Conservation (phyloP, 2,113 vertebrate genomes). For the Mormyrus lacerda region DNA sequence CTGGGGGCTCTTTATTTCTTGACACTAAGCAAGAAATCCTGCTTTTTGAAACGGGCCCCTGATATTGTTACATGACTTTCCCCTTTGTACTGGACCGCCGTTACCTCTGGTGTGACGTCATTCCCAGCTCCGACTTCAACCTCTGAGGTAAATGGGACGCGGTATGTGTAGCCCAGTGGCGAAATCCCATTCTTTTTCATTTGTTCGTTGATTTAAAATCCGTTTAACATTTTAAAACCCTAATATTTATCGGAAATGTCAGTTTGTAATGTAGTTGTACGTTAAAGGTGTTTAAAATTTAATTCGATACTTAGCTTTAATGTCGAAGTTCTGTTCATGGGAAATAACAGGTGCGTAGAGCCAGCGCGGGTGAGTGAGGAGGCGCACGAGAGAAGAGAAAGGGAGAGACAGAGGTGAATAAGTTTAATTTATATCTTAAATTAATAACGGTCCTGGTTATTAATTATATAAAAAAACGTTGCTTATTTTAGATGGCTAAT, state of each 20-base stretch:
- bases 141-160: background rate
- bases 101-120: too few species aligned
- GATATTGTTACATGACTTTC: too few species aligned
- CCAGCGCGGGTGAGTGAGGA: background rate
- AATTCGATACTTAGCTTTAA: background rate
- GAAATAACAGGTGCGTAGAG: background rate
- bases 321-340: background rate
- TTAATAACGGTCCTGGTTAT: background rate
- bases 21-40: too few species aligned
- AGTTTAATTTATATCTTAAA: background rate
- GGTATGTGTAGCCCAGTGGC: background rate
- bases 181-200: background rate
- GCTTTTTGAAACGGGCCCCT: too few species aligned
- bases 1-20: background rate
- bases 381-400: background rate
- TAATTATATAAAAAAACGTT: background rate
- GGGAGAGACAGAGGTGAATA: background rate
- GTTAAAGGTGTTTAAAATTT: background rate
- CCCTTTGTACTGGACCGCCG: too few species aligned
- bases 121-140: background rate
- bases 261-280: background rate
- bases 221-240: background rate
- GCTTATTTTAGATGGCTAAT: background rate
- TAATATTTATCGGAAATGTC: background rate
- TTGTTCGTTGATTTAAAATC: background rate